phyloP scores from a whole-genome alignment of 2,797 vertebrate species.

The Lagocephalus sceleratus region DNA sequence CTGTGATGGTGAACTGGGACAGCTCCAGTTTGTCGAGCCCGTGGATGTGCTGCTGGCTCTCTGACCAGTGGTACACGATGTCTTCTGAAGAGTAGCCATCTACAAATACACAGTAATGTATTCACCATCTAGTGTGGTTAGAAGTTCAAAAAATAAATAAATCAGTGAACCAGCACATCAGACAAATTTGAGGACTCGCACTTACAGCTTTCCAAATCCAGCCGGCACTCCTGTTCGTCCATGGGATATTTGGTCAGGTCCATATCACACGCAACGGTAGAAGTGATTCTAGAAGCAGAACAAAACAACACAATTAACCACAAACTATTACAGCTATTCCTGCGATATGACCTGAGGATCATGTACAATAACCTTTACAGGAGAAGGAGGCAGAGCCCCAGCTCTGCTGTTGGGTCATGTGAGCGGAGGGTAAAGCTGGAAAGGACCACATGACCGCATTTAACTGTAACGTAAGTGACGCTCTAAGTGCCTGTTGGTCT shows the following conservation, averaged over 20 bases:
- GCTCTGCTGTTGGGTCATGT: no score
- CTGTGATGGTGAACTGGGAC: slow-evolving; percentile 96
- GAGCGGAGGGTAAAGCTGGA: no score
- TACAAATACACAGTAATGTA: slow-evolving; percentile 38
- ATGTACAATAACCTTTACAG: no score
- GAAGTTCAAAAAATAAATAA: background rate
- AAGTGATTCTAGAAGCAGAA: slow-evolving; percentile 84
- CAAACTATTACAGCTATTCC: no score
- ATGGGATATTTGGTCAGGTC: slow-evolving; percentile 98
- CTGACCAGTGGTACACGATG: slow-evolving; percentile 96
- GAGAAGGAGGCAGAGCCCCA: no score
- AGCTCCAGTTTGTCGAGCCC: slow-evolving; percentile 95
- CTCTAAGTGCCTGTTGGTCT: no score
- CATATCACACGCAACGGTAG: slow-evolving; percentile 97
- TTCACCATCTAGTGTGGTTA: background rate
- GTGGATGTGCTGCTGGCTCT: slow-evolving; percentile 92
- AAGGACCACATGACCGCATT: no score
- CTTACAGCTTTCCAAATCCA: slow-evolving; percentile 98
- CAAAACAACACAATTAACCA: no score
- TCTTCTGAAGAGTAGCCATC: slow-evolving; percentile 98
- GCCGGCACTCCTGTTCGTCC: slow-evolving; percentile 97
- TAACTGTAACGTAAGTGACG: background rate
- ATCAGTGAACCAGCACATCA: background rate
- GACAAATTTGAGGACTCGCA: background rate
- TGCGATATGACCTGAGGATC: no score